Base-by-base conservation (phyloP, 2,797 vertebrate genomes). In the Danio albolineatus region DNA sequence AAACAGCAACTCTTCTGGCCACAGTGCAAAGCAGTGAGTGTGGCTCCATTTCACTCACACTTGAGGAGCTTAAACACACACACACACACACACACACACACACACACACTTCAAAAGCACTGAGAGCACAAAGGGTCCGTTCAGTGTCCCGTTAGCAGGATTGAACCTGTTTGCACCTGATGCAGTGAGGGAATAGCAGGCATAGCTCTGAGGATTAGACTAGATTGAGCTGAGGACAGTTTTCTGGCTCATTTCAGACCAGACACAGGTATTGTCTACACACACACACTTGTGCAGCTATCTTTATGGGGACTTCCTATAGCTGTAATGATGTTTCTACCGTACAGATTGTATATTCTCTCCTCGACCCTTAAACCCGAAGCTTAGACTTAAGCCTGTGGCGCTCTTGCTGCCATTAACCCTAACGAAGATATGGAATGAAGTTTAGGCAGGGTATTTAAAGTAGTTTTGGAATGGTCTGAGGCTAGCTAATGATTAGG, bases 171-270 rank as follows among this genome's bases (percentile, higher is more conserved):
- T 59, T 81, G 61, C 84, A 84, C 61, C 83, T 70, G 82, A 53
- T 66, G 16, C 75, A 60, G 61, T 16, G 77, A 48, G 67, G 14
- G 7, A 75, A 41, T 86, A 80, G 70, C 82, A 84, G 61, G 73
- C 85, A 85, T 85, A 86, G 44, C 83, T 84, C 84, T 73, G 84
- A 75, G 76, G 84, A 82, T 85, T 81, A 86, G 75, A 19, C 48
- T 78, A 67, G 10, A 61, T 28, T 57, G 51, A 69, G 59, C 72
- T 74, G 77, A 44, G 76, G 36, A 41, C 41, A 48, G 14, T 60
- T 86, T 84, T 48, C 67, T 19, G 60, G 81, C 75, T 74, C 84
- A 85, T 85, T 85, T 61, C 74, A 54, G 2, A 71, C 61, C 2
- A 14, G 54, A 73, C 71, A 36, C 49, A 62, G 59, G 64, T 49